These are phyloP conservation scores for Microcebus ravelobensis DNA, from an alignment of 2,113 vertebrate species.

Conservation along the genomic window DNA sequence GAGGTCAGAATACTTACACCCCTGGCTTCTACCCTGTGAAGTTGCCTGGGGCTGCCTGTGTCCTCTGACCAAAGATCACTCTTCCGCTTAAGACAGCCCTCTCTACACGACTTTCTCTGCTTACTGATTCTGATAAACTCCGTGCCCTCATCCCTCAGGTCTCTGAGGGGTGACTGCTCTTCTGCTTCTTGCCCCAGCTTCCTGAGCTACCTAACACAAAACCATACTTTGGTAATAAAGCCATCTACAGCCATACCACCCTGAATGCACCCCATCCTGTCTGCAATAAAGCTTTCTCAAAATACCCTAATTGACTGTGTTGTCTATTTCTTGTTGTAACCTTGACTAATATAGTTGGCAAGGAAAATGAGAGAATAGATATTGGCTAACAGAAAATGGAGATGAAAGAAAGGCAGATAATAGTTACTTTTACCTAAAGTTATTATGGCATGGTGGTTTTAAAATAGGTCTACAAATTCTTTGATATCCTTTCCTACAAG, in stretches of 20 bases:
- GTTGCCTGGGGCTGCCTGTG: neutral
- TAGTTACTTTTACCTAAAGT: neutral
- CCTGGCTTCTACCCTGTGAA: neutral
- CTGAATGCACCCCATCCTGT: too few species aligned
- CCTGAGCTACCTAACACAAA: neutral
- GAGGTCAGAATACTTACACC: neutral
- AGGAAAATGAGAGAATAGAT: neutral
- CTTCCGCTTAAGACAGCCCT: neutral
- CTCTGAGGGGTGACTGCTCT: neutral
- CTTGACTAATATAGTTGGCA: neutral
- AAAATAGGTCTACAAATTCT: neutral
- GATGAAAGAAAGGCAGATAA: neutral
- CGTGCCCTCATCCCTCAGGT: neutral
- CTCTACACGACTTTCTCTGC: neutral
- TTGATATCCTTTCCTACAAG: neutral
- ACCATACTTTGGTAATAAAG: neutral
- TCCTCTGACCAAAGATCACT: neutral
- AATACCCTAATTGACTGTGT: neutral
- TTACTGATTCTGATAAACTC: neutral
- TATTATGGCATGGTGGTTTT: neutral
- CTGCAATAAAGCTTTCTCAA: neutral
- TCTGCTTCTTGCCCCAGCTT: neutral
- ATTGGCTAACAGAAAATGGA: neutral
- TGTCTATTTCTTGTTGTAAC: neutral
- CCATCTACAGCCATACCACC: neutral